Evolutionary conservation across 2,797 vertebrate species (phyloP), one percentile per base, ranked within the genome.

Genomic region (Hydrophis major): DNA sequence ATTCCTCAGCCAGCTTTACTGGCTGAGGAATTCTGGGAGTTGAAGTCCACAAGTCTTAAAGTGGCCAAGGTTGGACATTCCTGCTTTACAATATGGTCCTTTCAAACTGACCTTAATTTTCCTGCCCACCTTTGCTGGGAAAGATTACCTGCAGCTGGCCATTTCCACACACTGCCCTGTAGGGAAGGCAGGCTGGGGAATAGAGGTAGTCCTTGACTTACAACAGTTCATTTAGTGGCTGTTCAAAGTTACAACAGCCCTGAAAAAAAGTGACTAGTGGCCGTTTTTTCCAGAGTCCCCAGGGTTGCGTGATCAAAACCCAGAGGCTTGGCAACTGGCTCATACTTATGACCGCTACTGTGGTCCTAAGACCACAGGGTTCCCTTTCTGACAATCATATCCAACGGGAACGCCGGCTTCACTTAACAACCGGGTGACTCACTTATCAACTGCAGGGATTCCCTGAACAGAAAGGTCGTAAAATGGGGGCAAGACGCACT

Each of bases 51-150:
- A 69, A 32, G 66, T 69, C 66, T 37, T 37, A 37, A 37, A 37
- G 37, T 2, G 2, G 37, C 37, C 37, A 2, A 37, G 37, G 37
- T 37, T 37, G 37, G 37, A 37, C 37, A 37, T 37, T 2, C 37
- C 37, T 37, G 32, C 86, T 94, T 93, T 1, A 2, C 93, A 95
- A 95, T 90, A 12, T 13, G 87, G 42, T 25, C 7, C 78, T 92
- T 53, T 53, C 83, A 78, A 57, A 56, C 0, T 50, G 56, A 27
- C 63, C 61, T 42, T 50, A 37, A 92, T 32, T 89, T 94, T 86
- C 6, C 16, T 93, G 89, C 60, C 47, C 94, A 91, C 6, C 6
- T 94, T 56, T 93, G 91, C 92, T 95, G 93, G 94, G 94, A 96
- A 96, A 90, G 32, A 20, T 69, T 63, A 63, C 50, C n/a, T 56